Evolutionary conservation across 92 coral and sea anemone species (phyloP), one percentile per base, ranked within the genome.

Genomic region (Galaxea fascicularis): DNA sequence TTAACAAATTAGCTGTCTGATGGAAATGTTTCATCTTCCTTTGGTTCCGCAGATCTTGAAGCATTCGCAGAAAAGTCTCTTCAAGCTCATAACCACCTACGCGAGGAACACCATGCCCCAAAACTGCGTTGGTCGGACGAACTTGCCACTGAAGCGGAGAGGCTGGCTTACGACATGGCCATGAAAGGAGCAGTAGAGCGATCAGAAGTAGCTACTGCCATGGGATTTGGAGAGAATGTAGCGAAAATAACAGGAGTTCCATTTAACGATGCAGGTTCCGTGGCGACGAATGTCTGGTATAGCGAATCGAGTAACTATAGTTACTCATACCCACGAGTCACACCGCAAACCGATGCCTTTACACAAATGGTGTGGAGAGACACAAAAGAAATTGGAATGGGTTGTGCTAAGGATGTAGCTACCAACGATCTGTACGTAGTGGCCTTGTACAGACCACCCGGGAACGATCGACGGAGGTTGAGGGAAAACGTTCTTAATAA

Each of bases 341-440:
- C 92, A n/a, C 92, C 95, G 16, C 83, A 74, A 22, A 94, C 98
- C 7, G 94, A 96, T 77, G 94, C 99, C 7, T 96, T 96, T 65
- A 94, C 99, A 11, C 99, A 96, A 52, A 85, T 94, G 35, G 82
- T 96, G 11, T 96, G 99, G 99, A 95, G 83, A 58, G 86, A 79
- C 21, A 92, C 94, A 0, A 63, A 73, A 62, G 92, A 92, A 49
- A 86, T 97, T 5, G 99, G 99, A 30, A 97, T 97, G 99, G 99
- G 99, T 2, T 93, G 96, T 71, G 99, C 99, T 3, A 93, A 94
- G 78, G 99, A 97, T 71, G 77, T 92, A 29, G 95, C 89, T 52
- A 97, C 99, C 1, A 93, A 93, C 35, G 99, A 97, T 35, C 79
- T 97, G 70, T 97, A 94, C 47, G 99, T 97, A 14, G 98, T 97